Base-by-base conservation (phyloP, 2,888 invertebrate species). In the Polietes domitor region DNA sequence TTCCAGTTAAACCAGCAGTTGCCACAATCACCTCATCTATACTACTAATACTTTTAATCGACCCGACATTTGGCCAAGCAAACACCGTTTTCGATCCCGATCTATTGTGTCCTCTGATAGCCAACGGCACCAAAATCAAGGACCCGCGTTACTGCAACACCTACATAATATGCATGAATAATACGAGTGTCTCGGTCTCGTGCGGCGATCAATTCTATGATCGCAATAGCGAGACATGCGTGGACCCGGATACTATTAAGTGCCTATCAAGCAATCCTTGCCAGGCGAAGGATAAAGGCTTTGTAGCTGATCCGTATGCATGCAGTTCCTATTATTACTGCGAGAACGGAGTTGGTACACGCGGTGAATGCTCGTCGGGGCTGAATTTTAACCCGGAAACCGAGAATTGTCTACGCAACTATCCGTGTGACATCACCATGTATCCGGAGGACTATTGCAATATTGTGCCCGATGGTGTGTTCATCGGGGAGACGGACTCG, bases 291-390 rank as follows among this genome's bases (percentile, higher is more conserved):
- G 1, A 70, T 0, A 85, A 87, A 71, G 91, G 89, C 1, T 91
- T 90, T 55, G 86, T 87, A 0, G 81, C 85, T 5, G 91, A 91
- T 87, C 91, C 90, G 1, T 87, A 89, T 26, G 87, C 88, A 15
- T 91, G 91, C 78, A 89, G 87, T 70, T 87, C 88, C 0, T 91
- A 91, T 63, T 91, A 89, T 58, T 91, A 91, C 43, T 91, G 91
- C 68, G 37, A 10, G 4, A 80, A 88, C 15, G 91, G 90, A 1
- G 37, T 50, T 6, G 90, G 86, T 0, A 53, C 82, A 0, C 87
- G 26, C 0, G 92, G 91, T 1, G 41, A 76, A 6, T 91, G 91
- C 58, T 81, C 73, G 5, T 0, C 77, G 0, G 90, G 89, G n/a
- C 28, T 88, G 61, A 90, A 89, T 75, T 91, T 71, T 12, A 89